Percentiles rank a stretch among this genome's conserved stretches.
phyloP scores from a whole-genome alignment of 2,113 vertebrate species.

The Ammodytes dubius region DNA sequence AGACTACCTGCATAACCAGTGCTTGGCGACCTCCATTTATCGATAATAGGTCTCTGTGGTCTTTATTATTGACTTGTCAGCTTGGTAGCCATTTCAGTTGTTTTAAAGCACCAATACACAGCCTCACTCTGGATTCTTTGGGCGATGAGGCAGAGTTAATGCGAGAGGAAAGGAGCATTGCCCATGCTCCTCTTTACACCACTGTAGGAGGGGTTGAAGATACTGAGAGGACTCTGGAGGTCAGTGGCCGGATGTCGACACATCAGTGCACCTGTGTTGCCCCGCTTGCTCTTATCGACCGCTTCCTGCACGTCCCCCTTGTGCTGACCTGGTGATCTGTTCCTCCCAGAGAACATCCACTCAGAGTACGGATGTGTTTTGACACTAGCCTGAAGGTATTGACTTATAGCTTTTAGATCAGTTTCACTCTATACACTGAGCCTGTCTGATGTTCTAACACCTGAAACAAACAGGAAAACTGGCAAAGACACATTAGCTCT shows the following conservation, averaged over 20 bases:
- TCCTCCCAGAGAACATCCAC: constrained; percentile 41
- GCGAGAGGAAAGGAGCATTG: constrained; percentile 62
- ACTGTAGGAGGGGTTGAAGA: constrained; percentile 49
- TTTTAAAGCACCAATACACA: constrained; percentile 35
- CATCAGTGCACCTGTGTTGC: constrained; percentile 47
- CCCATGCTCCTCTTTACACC: constrained; percentile 48
- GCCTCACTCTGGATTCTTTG: constrained; percentile 31
- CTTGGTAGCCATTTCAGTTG: constrained; percentile 13
- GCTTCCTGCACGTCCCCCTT: constrained; percentile 46
- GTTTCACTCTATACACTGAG: constrained; percentile 47
- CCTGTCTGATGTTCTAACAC: constrained; percentile 23
- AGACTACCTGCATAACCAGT: background rate
- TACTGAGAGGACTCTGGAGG: constrained; percentile 52
- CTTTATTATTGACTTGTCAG: constrained; percentile 39
- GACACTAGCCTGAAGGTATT: constrained; percentile 66
- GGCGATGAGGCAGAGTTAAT: constrained; percentile 67
- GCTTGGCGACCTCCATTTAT: constrained; percentile 26
- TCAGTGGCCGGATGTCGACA: constrained; percentile 44
- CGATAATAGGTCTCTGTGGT: constrained; percentile 63
- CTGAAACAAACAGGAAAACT: constrained; percentile 7
- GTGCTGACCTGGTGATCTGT: constrained; percentile 55
- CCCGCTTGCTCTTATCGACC: constrained; percentile 58
- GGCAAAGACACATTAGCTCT: background rate
- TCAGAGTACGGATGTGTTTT: constrained; percentile 50
- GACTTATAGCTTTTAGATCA: constrained; percentile 64